Percentiles rank a stretch among this genome's conserved stretches.
These are phyloP conservation scores for Syrphus vitripennis DNA, from an alignment of 2,888 invertebrate species.

Conservation along the genomic window DNA sequence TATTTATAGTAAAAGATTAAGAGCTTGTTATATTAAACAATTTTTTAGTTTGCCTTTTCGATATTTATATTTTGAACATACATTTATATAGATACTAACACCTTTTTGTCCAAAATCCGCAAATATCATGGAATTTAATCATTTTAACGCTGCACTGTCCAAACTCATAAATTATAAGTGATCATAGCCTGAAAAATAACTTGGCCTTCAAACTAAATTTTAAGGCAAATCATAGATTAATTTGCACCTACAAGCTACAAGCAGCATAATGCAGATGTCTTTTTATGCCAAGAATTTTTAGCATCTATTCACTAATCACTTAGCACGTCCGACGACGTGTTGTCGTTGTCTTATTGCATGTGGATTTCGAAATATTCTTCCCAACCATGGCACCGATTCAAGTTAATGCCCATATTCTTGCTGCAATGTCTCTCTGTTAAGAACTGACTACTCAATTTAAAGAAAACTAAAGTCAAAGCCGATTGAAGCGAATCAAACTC, in stretches of 20 bases:
- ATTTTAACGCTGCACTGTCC: too few species aligned
- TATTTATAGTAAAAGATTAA: too few species aligned
- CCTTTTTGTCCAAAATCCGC: too few species aligned
- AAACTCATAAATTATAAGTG: background rate
- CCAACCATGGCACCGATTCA: conserved; percentile 51
- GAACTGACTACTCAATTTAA: background rate
- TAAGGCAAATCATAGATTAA: background rate
- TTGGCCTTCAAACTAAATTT: background rate
- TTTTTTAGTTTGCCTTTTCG: too few species aligned
- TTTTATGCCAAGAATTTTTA: conserved; percentile 44
- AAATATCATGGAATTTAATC: too few species aligned
- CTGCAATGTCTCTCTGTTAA: conserved; percentile 7
- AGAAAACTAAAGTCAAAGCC: background rate
- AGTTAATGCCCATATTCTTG: conserved; percentile 27
- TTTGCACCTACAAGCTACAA: background rate
- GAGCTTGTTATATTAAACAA: too few species aligned
- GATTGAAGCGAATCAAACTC: conserved; percentile 24
- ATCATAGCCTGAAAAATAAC: background rate
- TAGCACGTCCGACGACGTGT: background rate
- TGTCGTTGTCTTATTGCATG: too few species aligned
- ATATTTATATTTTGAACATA: too few species aligned
- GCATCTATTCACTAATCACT: conserved; percentile 18
- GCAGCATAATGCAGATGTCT: background rate
- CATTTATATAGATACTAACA: too few species aligned
- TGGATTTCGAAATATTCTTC: conserved; percentile 39